Conservation (phyloP, 2,797 vertebrate species). For the Rhadinocentrus ornatus region DNA sequence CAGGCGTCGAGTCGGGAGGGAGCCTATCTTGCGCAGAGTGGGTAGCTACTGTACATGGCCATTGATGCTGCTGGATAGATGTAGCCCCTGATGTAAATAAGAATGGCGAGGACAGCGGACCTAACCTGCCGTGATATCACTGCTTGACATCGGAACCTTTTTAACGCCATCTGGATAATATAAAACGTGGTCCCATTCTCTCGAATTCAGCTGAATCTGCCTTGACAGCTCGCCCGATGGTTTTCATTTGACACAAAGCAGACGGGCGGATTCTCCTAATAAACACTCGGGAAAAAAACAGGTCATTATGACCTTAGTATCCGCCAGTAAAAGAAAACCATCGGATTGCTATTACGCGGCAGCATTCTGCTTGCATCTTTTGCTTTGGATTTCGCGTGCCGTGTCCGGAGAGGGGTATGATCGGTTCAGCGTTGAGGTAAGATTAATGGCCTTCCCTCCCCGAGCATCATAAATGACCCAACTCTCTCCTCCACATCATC, state of each 20-base stretch:
- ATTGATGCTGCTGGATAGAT: slow-evolving; percentile 80
- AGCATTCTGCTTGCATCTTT: slow-evolving; percentile 90
- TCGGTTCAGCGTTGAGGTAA: slow-evolving; percentile 99
- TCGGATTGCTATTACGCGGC: slow-evolving; percentile 89
- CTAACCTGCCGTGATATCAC: slow-evolving; percentile 60
- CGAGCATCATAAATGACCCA: slow-evolving; percentile 58
- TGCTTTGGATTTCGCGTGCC: slow-evolving; percentile 91
- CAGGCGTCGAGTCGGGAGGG: slow-evolving; percentile 81
- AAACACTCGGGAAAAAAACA: slow-evolving; percentile 72
- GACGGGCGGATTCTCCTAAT: slow-evolving; percentile 78
- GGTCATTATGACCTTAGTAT: slow-evolving; percentile 93
- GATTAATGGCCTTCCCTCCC: slow-evolving; percentile 73
- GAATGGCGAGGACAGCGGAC: slow-evolving; percentile 75
- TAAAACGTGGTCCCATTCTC: slow-evolving; percentile 31
- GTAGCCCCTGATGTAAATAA: slow-evolving; percentile 77
- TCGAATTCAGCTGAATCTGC: slow-evolving; percentile 51
- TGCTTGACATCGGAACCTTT: slow-evolving; percentile 66
- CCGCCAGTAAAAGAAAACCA: slow-evolving; percentile 87
- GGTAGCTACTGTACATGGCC: slow-evolving; percentile 77
- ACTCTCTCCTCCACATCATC: slow-evolving; percentile 60
- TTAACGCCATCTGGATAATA: slow-evolving; percentile 55
- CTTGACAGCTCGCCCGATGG: slow-evolving; percentile 70
- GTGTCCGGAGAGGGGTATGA: slow-evolving; percentile 91
- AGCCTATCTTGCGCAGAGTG: slow-evolving; percentile 76
- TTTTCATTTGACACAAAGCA: slow-evolving; percentile 75